These are phyloP conservation scores for Pterophyllum scalare DNA, from an alignment of 2,113 vertebrate species.

Conservation along the genomic window DNA sequence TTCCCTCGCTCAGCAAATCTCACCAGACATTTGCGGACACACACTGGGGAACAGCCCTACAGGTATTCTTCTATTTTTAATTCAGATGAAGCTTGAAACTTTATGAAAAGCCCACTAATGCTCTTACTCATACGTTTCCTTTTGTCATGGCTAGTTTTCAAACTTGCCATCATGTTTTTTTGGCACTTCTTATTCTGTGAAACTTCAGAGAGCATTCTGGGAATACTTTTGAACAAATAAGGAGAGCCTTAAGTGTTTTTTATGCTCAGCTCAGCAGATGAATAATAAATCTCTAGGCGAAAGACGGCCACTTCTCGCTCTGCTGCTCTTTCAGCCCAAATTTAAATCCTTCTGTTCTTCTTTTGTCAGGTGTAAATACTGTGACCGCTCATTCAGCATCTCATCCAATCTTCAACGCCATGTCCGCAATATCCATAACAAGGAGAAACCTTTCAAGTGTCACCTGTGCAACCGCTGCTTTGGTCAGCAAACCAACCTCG, in stretches of 20 bases:
- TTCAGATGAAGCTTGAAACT: neutral
- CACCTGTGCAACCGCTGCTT: constrained; percentile 99
- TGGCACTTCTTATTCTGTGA: neutral
- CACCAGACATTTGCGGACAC: constrained; percentile 97
- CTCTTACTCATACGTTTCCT: neutral
- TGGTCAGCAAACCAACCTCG: constrained; percentile 98
- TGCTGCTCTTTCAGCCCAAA: neutral
- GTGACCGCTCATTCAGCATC: constrained; percentile 99
- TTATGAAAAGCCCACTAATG: neutral
- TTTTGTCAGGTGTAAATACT: constrained; percentile 97
- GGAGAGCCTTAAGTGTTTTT: neutral
- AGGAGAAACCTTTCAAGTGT: constrained; percentile 99
- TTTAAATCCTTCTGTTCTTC: constrained; percentile 39
- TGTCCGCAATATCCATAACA: constrained; percentile 99
- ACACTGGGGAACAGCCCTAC: constrained; percentile 98
- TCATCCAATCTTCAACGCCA: constrained; percentile 99
- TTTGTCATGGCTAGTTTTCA: neutral
- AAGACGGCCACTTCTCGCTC: neutral
- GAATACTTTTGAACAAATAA: neutral
- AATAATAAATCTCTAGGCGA: neutral
- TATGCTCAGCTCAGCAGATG: constrained; percentile 12
- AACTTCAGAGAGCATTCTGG: neutral
- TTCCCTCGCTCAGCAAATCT: constrained; percentile 98
- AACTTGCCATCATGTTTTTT: neutral
- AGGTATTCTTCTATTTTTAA: constrained; percentile 80